Base-by-base conservation (phyloP, 2,113 vertebrate species). In the Eidolon helvum region DNA sequence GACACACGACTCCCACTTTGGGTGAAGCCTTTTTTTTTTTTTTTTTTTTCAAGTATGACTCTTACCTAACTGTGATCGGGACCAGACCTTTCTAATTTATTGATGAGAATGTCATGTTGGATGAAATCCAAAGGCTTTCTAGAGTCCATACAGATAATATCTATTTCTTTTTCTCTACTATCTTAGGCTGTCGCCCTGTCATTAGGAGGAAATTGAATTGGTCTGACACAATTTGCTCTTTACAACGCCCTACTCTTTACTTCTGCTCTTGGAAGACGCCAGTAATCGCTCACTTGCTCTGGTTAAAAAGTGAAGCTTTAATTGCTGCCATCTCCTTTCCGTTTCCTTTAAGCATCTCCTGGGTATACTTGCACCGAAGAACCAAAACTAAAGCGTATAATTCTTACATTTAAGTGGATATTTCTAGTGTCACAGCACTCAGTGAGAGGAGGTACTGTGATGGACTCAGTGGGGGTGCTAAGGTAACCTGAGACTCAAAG, bases 41-140 rank as follows among this genome's bases (percentile, higher is more conserved):
- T 45, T 45, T 68, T 85, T 84, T 28, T 79, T 53, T 68, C 72
- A 75, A 63, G 75, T 10, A 6, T n/a, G 87, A 7, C n/a, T 75
- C 55, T 92, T 18, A n/a, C 18, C 61, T 68, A 59, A 43, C 53
- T 71, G 28, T 72, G 75, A 90, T 75, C 50, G 91, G 30, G 80
- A 66, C 74, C 59, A 87, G 92, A 84, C 28, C 48, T 57, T 79
- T 33, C 71, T 69, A 71, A 53, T 77, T 88, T 61, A 66, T 55
- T 74, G 65, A 79, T 82, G 79, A 95, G 53, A 55, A 80, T 40
- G 75, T 48, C 94, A 82, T 24, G 40, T 28, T 77, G 57, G 33
- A 79, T 50, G 57, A 87, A 92, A 66, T 87, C 53, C 92, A 71
- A 94, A 92, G 65, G 8, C n/a, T 92, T 84, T 72, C 92, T 82